Percentiles rank a stretch among this genome's conserved stretches.
These are phyloP conservation scores for Hydrozoanthus tunicans DNA, from an alignment of 64 coral and sea anemone species.

Conservation along the genomic window DNA sequence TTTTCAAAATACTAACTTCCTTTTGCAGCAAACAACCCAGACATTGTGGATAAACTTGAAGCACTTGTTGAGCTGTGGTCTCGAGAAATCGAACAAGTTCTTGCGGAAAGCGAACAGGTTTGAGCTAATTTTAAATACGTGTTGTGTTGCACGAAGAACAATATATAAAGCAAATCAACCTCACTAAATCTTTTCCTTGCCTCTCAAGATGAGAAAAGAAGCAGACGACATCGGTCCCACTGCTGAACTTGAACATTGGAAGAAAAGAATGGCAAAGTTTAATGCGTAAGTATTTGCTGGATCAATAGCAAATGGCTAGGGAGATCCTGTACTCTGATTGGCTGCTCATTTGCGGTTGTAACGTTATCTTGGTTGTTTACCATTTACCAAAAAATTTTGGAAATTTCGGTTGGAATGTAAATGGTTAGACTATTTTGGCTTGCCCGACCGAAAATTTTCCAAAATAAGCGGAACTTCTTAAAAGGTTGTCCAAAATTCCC, in stretches of 20 bases:
- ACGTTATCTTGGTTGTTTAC: no score
- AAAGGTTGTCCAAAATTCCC: no score
- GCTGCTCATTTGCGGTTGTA: no score
- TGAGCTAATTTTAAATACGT: background rate
- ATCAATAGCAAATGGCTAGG: no score
- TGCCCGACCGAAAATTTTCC: no score
- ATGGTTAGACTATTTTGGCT: no score
- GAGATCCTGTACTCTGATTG: no score
- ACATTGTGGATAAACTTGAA: slow-evolving; percentile 94
- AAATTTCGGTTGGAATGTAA: no score
- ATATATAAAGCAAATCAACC: background rate
- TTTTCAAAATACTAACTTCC: background rate
- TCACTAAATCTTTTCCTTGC: background rate
- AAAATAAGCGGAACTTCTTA: no score
- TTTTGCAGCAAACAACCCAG: slow-evolving; percentile 89
- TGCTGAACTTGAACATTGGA: slow-evolving; percentile 94
- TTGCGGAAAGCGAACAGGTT: slow-evolving; percentile 99
- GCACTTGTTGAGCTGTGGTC: slow-evolving; percentile 85
- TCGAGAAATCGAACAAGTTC: slow-evolving; percentile 91
- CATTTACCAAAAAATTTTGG: no score
- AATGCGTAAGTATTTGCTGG: slow-evolving; percentile 73
- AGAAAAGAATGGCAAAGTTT: slow-evolving; percentile 96
- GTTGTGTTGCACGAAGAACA: background rate
- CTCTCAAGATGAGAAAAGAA: slow-evolving; percentile 86
- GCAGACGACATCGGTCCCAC: slow-evolving; percentile 94